phyloP scores from a whole-genome alignment of 2,113 vertebrate species.

The Melanostigma gelatinosum region DNA sequence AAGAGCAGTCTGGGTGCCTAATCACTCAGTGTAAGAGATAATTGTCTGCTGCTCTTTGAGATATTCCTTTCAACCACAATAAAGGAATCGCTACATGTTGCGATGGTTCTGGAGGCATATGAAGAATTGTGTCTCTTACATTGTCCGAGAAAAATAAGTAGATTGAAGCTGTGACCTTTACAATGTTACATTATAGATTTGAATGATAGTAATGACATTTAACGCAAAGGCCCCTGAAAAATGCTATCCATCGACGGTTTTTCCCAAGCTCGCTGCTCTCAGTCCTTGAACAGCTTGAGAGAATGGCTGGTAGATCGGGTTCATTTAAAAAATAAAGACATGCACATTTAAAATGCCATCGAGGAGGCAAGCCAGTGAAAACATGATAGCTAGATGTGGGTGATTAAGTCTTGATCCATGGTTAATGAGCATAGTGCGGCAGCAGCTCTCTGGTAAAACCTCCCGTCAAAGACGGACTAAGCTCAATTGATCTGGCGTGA shows the following conservation, averaged over 20 bases:
- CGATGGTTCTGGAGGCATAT: not conserved
- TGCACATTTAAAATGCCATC: conserved; percentile 30
- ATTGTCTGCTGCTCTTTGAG: conserved; percentile 32
- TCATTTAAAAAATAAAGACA: conserved; percentile 47
- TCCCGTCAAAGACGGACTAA: conserved; percentile 59
- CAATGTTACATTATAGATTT: conserved; percentile 52
- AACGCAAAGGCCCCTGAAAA: conserved; percentile 11
- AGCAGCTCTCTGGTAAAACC: conserved; percentile 48
- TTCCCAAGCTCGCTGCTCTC: not conserved
- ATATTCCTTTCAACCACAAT: conserved; percentile 13
- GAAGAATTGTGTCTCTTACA: conserved; percentile 12
- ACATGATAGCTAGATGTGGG: conserved; percentile 56
- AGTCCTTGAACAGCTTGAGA: conserved; percentile 17
- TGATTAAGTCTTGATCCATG: conserved; percentile 62
- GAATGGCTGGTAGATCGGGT: conserved; percentile 27
- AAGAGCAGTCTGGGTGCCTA: not conserved
- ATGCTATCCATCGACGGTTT: conserved; percentile 26
- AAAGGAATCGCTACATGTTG: conserved; percentile 5
- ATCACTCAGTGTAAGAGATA: conserved; percentile 47
- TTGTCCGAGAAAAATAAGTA: conserved; percentile 32
- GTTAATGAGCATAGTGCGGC: conserved; percentile 64
- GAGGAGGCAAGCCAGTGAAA: conserved; percentile 42
- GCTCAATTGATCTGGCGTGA: conserved; percentile 70
- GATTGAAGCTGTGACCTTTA: conserved; percentile 52
- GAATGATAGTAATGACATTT: conserved; percentile 69